Percentiles rank a stretch among this genome's conserved stretches.
Evolutionary conservation across 2,113 vertebrate genomes (phyloP).

Genomic region (Tupaia tana): DNA sequence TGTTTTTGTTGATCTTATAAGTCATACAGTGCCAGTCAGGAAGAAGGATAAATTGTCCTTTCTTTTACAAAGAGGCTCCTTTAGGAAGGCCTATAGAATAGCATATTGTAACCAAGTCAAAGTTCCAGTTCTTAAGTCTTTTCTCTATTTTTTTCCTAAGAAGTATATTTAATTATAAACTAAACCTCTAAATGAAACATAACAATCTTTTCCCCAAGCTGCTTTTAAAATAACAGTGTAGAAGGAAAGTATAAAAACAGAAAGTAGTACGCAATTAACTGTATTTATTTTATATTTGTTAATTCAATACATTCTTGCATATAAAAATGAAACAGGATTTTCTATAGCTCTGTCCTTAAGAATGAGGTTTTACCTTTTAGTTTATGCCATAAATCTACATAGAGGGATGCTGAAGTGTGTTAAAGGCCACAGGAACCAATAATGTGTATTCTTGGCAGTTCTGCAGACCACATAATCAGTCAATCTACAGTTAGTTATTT

Average conservation of each 20-base stretch:
- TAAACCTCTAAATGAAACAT: constrained; percentile 28
- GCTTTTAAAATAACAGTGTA: constrained; percentile 45
- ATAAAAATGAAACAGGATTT: constrained; percentile 31
- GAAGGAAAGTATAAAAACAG: constrained; percentile 20
- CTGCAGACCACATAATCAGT: constrained; percentile 13
- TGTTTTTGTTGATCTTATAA: constrained; percentile 13
- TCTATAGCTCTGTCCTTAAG: not conserved
- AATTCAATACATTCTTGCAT: constrained; percentile 4
- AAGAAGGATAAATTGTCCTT: not conserved
- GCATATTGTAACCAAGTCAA: not conserved
- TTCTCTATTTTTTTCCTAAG: constrained; percentile 28
- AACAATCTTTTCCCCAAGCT: not conserved
- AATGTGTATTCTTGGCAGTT: constrained; percentile 17
- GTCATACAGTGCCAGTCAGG: not conserved
- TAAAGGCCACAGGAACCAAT: constrained; percentile 46
- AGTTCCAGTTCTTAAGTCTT: constrained; percentile 28
- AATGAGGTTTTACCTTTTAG: constrained; percentile 35
- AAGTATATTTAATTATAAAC: constrained; percentile 49
- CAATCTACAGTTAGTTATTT: constrained; percentile 55
- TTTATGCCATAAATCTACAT: constrained; percentile 25
- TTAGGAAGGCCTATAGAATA: not conserved
- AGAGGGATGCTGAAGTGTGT: not conserved
- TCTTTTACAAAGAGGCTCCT: not conserved
- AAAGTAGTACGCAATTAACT: not conserved
- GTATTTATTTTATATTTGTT: constrained; percentile 40